These are phyloP conservation scores for Agriopis aurantiaria DNA, from an alignment of 2,888 invertebrate genomes.

Conservation along the genomic window DNA sequence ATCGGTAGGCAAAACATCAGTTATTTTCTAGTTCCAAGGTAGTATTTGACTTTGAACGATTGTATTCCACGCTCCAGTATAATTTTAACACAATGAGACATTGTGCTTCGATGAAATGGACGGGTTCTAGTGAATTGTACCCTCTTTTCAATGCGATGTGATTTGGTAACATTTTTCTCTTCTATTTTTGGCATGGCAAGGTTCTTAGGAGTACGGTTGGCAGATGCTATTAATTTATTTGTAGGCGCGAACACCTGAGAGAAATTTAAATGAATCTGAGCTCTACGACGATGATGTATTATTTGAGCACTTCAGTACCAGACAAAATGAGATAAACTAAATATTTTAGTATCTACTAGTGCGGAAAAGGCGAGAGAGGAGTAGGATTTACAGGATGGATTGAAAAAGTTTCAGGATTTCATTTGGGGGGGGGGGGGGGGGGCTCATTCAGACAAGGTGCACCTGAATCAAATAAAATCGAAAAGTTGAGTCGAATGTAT, in stretches of 20 bases:
- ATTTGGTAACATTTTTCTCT: slow-evolving; percentile 34
- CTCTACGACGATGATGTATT: neutral
- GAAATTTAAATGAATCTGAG: slow-evolving; percentile 1
- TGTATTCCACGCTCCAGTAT: slow-evolving; percentile 10
- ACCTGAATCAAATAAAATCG: too few relatives aligned
- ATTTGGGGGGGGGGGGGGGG: too few relatives aligned
- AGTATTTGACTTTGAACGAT: slow-evolving; percentile 5
- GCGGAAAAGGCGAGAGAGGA: too few relatives aligned
- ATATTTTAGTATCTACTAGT: too few relatives aligned
- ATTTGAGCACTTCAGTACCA: neutral
- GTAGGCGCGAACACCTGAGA: slow-evolving; percentile 6
- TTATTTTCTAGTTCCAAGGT: neutral
- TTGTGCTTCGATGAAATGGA: slow-evolving; percentile 23
- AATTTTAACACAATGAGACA: slow-evolving; percentile 21
- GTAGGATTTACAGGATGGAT: too few relatives aligned
- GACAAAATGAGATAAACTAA: neutral
- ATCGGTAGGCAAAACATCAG: too few relatives aligned
- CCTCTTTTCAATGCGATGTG: slow-evolving; percentile 25
- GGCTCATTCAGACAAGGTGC: too few relatives aligned
- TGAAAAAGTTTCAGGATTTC: too few relatives aligned
- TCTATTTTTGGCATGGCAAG: slow-evolving; percentile 30
- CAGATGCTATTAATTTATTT: slow-evolving; percentile 28
- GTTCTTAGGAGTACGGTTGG: slow-evolving; percentile 14
- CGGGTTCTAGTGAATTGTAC: slow-evolving; percentile 23
- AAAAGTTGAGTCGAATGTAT: too few relatives aligned